Conservation (phyloP, 2,113 vertebrate species). For the Hydrochoerus hydrochaeris region DNA sequence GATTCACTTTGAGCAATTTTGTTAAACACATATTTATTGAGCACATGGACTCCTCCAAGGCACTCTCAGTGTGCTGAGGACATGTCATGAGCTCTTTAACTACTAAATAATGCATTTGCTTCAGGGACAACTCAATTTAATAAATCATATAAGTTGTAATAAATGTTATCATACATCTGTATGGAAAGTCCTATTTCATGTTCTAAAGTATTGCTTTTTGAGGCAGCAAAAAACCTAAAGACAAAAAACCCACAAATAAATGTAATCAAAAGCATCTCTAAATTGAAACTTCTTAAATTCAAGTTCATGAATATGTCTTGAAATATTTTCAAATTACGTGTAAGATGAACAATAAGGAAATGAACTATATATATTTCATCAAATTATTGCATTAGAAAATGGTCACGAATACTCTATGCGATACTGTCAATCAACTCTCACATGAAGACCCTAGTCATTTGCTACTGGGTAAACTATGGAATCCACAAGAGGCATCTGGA, state of each 20-base stretch:
- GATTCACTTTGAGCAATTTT: conserved; percentile 59
- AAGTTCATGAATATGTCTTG: not conserved
- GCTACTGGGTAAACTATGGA: not conserved
- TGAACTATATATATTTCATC: not conserved
- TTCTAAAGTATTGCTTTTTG: conserved; percentile 41
- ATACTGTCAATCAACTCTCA: not conserved
- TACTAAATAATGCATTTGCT: conserved; percentile 77
- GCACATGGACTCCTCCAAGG: conserved; percentile 51
- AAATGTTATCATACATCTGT: conserved; percentile 53
- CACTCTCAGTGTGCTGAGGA: not conserved
- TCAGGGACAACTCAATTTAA: conserved; percentile 62
- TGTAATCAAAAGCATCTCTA: not conserved
- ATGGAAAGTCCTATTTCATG: conserved; percentile 38
- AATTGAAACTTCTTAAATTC: not conserved
- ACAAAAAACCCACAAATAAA: not conserved
- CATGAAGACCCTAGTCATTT: not conserved
- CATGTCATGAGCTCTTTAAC: conserved; percentile 63
- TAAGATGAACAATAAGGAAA: not conserved
- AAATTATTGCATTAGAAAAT: not conserved
- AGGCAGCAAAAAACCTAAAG: not conserved
- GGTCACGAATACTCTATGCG: not conserved
- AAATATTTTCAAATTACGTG: not conserved
- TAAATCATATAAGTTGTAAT: conserved; percentile 73
- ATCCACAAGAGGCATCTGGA: not conserved
- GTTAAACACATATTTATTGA: conserved; percentile 67